Evolutionary conservation across 2,113 vertebrate genomes (phyloP).

Genomic region (Sarotherodon lohbergeri): DNA sequence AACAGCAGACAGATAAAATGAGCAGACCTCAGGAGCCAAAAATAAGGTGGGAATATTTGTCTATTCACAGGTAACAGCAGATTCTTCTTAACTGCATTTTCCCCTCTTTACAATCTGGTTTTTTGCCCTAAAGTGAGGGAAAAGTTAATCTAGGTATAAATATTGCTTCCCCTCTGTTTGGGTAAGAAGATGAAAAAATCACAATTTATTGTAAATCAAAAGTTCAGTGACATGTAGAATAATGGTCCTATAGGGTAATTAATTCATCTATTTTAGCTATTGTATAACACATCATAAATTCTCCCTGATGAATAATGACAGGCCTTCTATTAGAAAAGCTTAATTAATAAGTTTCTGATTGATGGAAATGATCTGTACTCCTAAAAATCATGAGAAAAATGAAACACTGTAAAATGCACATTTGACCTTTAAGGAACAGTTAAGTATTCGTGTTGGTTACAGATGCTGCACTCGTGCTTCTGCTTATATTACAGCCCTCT

Average conservation of each 20-base stretch:
- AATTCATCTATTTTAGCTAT: neutral
- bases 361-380: neutral
- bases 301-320: neutral
- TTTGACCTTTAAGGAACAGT: neutral
- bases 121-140: neutral
- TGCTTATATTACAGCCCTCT: neutral
- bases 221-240: neutral
- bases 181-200: neutral
- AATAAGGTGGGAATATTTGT: neutral
- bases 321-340: neutral
- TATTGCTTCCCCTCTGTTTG: neutral
- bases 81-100: neutral
- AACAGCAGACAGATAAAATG: neutral
- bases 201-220: neutral
- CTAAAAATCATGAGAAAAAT: neutral
- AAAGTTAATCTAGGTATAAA: neutral
- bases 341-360: slow-evolving; percentile 6
- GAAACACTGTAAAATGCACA: neutral
- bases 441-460: neutral
- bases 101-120: neutral
- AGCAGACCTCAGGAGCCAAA: neutral
- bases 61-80: neutral
- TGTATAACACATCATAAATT: neutral
- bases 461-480: neutral
- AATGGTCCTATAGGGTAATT: neutral